Percentiles rank a stretch among this genome's conserved stretches.
These are phyloP conservation scores for Drosophila murphyi DNA, from an alignment of 1,140 invertebrate genomes.

Conservation along the genomic window DNA sequence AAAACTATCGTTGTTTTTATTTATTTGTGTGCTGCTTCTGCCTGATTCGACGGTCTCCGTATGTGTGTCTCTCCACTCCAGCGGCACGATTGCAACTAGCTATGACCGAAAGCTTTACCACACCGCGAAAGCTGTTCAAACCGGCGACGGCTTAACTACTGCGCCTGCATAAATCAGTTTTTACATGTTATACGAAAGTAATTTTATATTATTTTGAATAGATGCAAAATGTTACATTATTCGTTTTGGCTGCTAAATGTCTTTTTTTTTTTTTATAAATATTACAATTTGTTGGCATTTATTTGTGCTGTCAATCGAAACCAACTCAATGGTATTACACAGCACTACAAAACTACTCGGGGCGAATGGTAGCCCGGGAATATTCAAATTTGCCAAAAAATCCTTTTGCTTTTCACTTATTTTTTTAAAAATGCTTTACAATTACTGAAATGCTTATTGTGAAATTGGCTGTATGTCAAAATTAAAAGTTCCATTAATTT, in stretches of 20 bases:
- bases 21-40: neutral
- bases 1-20: neutral
- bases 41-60: too few species aligned
- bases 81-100: conserved; percentile 43
- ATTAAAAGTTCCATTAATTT: neutral
- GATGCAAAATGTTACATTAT: neutral
- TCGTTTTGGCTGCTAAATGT: neutral
- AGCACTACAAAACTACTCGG: neutral
- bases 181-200: neutral
- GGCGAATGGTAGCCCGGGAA: neutral
- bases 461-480: neutral
- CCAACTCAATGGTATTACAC: neutral
- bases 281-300: neutral
- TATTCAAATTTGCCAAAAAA: neutral
- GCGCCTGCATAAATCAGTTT: neutral
- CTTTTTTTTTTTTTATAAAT: neutral
- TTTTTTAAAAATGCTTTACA: too few species aligned
- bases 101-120: conserved; percentile 27
- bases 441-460: too few species aligned
- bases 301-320: neutral
- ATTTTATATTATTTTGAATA: neutral
- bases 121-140: conserved; percentile 34
- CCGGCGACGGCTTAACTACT: neutral
- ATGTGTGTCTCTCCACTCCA: conserved; percentile 27
- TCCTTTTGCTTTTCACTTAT: too few species aligned